Percentiles rank a stretch among this genome's conserved stretches.
Evolutionary conservation across 2,113 vertebrate genomes (phyloP).

Genomic region (Zeus faber): DNA sequence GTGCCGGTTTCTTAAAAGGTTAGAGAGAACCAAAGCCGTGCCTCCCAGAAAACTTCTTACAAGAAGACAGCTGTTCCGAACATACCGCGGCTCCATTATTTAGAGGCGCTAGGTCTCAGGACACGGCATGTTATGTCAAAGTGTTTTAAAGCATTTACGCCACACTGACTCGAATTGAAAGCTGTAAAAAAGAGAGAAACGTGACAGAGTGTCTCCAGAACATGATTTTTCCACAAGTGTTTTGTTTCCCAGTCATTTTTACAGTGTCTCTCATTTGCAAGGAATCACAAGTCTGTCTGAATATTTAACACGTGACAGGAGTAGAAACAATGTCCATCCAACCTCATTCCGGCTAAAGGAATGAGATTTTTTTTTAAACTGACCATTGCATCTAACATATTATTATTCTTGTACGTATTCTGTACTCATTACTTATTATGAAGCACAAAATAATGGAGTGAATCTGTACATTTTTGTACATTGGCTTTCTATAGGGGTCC

Average conservation of each 20-base stretch:
- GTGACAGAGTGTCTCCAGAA: constrained; percentile 74
- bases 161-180: constrained; percentile 60
- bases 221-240: constrained; percentile 68
- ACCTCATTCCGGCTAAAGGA: constrained; percentile 4
- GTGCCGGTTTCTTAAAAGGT: constrained; percentile 31
- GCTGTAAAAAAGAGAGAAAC: constrained; percentile 71
- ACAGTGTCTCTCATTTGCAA: constrained; percentile 51
- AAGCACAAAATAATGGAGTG: too few relatives aligned
- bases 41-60: constrained; percentile 34
- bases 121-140: constrained; percentile 72
- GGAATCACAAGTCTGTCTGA: constrained; percentile 55
- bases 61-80: constrained; percentile 72
- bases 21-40: constrained; percentile 33
- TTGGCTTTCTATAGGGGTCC: too few relatives aligned
- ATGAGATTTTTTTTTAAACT: too few relatives aligned
- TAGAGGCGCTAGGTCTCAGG: constrained; percentile 60
- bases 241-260: constrained; percentile 70
- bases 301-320: constrained; percentile 61
- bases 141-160: constrained; percentile 77
- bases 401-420: too few relatives aligned
- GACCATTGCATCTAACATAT: too few relatives aligned
- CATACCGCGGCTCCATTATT: constrained; percentile 80
- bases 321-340: constrained; percentile 10
- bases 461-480: too few relatives aligned
- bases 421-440: too few relatives aligned